Evolutionary conservation across 2,888 invertebrate genomes (phyloP), one percentile per base, ranked within the genome.

Genomic region (Argyra leucocephala): DNA sequence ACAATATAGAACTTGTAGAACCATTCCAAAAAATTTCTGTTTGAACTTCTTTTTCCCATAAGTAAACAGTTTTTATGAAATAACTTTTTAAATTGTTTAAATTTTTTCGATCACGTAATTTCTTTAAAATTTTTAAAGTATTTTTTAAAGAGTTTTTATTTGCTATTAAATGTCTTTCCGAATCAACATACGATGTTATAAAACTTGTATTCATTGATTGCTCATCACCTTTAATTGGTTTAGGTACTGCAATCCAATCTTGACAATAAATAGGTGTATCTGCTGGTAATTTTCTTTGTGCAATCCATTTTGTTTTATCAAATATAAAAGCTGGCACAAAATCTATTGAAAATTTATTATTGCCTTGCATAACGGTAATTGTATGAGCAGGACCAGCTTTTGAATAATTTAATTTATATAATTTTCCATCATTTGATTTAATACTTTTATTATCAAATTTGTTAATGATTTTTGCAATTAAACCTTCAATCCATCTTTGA

Each of bases 121-220:
- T 72, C 36, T 74, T 74, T 64, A 75, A 68, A n/a, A 74, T 66
- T 21, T 73, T 70, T n/a, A 74, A 18, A 0, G 69, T 67, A 7
- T 69, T 67, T 66, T 73, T 74, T 2, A 74, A 57, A 22, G 71
- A 70, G 5, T 70, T 63, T 26, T 68, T 70, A 1, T 66, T 65
- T 0, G 63, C 7, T n/a, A 74, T n/a, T 4, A 68, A 60, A 63
- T 69, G 26, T 4, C 69, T 69, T 63, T 75, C 74, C 63, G 68
- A 66, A 59, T 71, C 68, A 0, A 72, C 70, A 64, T 70, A 73
- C 1, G 72, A 71, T 60, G 72, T 57, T 63, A 69, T 67, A 65
- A 72, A 73, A 15, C 69, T 67, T 22, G 63, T 65, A 21, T n/a
- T 37, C 0, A 60, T 22, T 6, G 23, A 23, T 23, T 10, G 3